Conservation (phyloP, 1,140 invertebrate species). For the Cheumatopsyche charites region DNA sequence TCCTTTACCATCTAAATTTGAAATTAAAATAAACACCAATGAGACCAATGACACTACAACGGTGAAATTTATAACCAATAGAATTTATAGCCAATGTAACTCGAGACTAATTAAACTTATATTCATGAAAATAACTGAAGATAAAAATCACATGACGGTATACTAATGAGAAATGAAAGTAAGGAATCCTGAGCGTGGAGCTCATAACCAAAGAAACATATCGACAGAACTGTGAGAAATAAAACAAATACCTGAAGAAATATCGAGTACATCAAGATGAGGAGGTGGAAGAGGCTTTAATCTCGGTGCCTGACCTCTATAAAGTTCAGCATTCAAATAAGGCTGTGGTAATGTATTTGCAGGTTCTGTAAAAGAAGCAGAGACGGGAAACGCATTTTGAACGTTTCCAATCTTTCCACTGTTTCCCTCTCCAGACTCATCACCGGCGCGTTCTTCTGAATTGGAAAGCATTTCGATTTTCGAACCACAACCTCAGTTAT, state of each 20-base stretch:
- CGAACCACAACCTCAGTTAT: too few relatives aligned
- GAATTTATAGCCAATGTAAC: background rate
- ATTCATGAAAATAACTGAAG: too few relatives aligned
- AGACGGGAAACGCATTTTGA: too few relatives aligned
- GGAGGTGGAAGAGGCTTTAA: background rate
- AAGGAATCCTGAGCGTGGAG: background rate
- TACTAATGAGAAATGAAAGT: background rate
- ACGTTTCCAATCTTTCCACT: too few relatives aligned
- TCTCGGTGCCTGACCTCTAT: conserved; percentile 9
- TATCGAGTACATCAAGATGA: conserved; percentile 27
- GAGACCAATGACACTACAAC: background rate
- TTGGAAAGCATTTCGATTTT: too few relatives aligned
- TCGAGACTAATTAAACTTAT: too few relatives aligned
- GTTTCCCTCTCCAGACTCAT: too few relatives aligned
- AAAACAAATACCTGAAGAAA: conserved; percentile 22
- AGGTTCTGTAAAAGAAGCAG: too few relatives aligned
- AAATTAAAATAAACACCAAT: conserved; percentile 24
- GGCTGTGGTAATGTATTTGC: conserved; percentile 35
- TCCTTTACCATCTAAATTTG: conserved; percentile 54
- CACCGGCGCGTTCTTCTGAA: too few relatives aligned
- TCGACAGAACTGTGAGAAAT: background rate
- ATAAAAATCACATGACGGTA: too few relatives aligned
- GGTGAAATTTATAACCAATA: background rate
- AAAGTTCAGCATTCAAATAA: conserved; percentile 44
- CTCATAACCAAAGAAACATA: background rate